Evolutionary conservation across 2,888 invertebrate genomes (phyloP), one percentile per base, ranked within the genome.

Genomic region (Cheilosia pagana): DNA sequence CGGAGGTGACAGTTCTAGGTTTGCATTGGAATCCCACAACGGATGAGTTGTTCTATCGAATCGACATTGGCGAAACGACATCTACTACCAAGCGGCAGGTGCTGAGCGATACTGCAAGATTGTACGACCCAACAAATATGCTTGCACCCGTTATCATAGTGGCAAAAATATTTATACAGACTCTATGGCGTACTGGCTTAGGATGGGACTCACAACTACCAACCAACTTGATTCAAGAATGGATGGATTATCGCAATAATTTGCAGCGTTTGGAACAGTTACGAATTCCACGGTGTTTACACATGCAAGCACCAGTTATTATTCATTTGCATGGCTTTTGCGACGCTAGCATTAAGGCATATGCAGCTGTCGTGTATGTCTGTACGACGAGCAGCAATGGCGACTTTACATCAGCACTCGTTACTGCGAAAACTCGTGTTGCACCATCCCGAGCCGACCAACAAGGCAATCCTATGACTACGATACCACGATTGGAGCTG

Each of bases 111-210:
- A 55, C 21, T 52, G 23, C 52, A 6, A 21, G 43, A 35, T 35
- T 74, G 45, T 63, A 63, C 19, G 23, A 74, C 12, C 50, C 59
- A 35, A 75, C 57, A 16, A 75, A 75, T n/a, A 75, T 50, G 48
- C 39, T 75, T 21, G 59, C 57, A 50, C 59, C 65, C 16, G 50
- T 75, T 16, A 45, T 65, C 25, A 75, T 75, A 23, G 28, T 65
- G 72, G 62, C 63, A 3, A 59, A 71, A 59, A 71, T 71, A 35
- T 71, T 71, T 50, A 21, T 59, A 14, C 53, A 72, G n/a, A 10
- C 19, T 53, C 21, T 62, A 43, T 72, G 52, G 72, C 53, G 31
- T 14, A 72, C 21, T 62, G 71, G 41, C 60, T 60, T 60, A 53
- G 53, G 41, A 67, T 67, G 53, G 67, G 53, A 67, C 43, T 41